Evolutionary conservation across 1,140 invertebrate species (phyloP), one percentile per base, ranked within the genome.

Genomic region (Ditylenchus dipsaci): DNA sequence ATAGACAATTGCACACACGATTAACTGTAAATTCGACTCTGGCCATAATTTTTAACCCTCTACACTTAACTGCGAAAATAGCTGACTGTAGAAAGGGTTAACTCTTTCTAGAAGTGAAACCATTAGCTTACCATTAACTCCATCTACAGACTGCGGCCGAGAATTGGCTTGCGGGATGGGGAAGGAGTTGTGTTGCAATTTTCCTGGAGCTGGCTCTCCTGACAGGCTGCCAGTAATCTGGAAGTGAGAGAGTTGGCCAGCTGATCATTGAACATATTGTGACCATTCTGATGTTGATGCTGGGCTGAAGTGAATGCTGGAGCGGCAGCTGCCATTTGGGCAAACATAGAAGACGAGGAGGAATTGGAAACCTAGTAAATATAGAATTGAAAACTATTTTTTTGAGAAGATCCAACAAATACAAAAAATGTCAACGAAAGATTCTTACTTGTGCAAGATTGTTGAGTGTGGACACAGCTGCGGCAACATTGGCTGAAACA

Each of bases 241-340:
- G 59, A 61, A 8, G 59, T 61, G 3, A 61, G n/a, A 8, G 59
- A 61, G n/a, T 61, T 61, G n/a, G 59, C 27, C n/a, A 61, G 38
- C 19, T 19, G n/a, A 1, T 61, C 59, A 8, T 8, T 21, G 38
- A 61, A 61, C 3, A 5, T 53, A 53, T 3, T 17, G 49, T 19
- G 49, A 17, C 49, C 49, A 53, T 53, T 53, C n/a, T 19, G 29
- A 5, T 56, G 53, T 56, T 56, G 53, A 5, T 56, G 53, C 13
- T 56, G 53, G 13, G 33, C 23, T 1, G 49, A 53, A 26, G n/a
- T 53, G 15, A 53, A 53, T 53, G 33, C 33, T 11, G 33, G 33
- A 7, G 49, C 23, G 8, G 49, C 49, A 26, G 49, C 33, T 53
- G n/a, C 49, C 49, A 53, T 53, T 53, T 53, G 49, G 3, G 49